phyloP scores from a whole-genome alignment of 1,140 invertebrate genomes.

The Drosophila tropicalis region DNA sequence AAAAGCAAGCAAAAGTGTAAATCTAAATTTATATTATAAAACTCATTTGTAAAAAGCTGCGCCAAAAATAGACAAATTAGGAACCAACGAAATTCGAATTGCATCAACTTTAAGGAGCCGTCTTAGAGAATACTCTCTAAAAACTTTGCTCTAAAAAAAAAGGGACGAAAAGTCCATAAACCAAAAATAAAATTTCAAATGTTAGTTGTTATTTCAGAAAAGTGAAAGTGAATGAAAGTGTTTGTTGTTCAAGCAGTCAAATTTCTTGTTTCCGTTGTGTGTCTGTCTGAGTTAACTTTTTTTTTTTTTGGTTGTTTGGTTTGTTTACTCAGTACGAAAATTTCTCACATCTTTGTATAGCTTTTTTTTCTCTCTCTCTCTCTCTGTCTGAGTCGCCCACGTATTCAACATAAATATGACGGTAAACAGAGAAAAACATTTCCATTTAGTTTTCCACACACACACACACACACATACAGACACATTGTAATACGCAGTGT shows the following conservation, averaged over 20 bases:
- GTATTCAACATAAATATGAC: constrained; percentile 28
- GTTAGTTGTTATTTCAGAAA: no score
- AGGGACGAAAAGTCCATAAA: no score
- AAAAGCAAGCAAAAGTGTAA: not conserved
- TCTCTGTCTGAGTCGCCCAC: constrained; percentile 9
- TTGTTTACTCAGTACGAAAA: constrained; percentile 4
- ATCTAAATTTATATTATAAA: not conserved
- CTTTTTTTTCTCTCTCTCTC: not conserved
- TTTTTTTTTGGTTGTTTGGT: not conserved
- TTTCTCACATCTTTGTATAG: not conserved
- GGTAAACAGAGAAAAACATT: constrained; percentile 59
- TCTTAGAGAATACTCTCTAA: no score
- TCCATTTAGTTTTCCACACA: constrained; percentile 47
- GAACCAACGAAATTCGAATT: not conserved
- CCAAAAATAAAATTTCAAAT: no score
- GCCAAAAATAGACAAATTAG: not conserved
- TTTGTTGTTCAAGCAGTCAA: not conserved
- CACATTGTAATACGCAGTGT: constrained; percentile 6
- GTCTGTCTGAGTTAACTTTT: not conserved
- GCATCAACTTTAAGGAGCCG: not conserved
- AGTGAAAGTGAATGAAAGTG: no score
- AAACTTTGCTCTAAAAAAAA: no score
- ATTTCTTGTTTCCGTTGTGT: not conserved
- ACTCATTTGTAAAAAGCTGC: not conserved
- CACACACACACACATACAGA: constrained; percentile 10